Conservation (phyloP, 2,888 invertebrate species). For the Alloscopus bannaensis region DNA sequence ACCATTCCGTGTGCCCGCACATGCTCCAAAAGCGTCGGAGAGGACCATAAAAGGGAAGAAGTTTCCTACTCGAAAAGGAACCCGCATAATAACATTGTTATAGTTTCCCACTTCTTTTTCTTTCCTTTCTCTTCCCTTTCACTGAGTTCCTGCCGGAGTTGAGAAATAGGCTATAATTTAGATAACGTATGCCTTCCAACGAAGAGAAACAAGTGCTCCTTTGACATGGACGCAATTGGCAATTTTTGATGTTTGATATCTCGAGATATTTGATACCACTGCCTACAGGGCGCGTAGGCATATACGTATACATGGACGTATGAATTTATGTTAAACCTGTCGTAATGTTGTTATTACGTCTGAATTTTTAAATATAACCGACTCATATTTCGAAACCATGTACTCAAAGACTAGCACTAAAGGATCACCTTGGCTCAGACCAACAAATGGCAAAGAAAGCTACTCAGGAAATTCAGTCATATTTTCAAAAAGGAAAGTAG, state of each 20-base stretch:
- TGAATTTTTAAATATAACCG: too few relatives aligned
- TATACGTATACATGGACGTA: neutral
- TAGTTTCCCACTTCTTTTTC: slow-evolving; percentile 27
- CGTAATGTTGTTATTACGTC: too few relatives aligned
- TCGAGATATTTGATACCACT: neutral
- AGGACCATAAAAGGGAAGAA: slow-evolving; percentile 38
- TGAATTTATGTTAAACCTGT: too few relatives aligned
- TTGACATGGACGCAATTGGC: slow-evolving; percentile 15
- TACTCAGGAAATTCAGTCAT: slow-evolving; percentile 18
- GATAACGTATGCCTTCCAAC: slow-evolving; percentile 42
- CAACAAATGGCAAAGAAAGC: too few relatives aligned
- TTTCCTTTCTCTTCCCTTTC: too few relatives aligned
- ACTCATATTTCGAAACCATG: too few relatives aligned
- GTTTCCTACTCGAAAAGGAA: slow-evolving; percentile 29
- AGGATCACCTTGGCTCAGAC: too few relatives aligned
- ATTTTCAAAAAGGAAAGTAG: slow-evolving; percentile 13
- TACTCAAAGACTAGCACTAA: too few relatives aligned
- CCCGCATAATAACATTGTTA: slow-evolving; percentile 44
- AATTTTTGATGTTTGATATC: slow-evolving; percentile 26
- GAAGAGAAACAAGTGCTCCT: too few relatives aligned
- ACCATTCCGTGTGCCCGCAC: too few relatives aligned
- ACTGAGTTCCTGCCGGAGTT: slow-evolving; percentile 44
- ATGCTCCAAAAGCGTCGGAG: too few relatives aligned
- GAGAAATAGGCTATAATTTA: slow-evolving; percentile 48
- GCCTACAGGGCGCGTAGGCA: neutral